Conservation (phyloP, 2,113 vertebrate genomes). For the Vulpes vulpes region DNA sequence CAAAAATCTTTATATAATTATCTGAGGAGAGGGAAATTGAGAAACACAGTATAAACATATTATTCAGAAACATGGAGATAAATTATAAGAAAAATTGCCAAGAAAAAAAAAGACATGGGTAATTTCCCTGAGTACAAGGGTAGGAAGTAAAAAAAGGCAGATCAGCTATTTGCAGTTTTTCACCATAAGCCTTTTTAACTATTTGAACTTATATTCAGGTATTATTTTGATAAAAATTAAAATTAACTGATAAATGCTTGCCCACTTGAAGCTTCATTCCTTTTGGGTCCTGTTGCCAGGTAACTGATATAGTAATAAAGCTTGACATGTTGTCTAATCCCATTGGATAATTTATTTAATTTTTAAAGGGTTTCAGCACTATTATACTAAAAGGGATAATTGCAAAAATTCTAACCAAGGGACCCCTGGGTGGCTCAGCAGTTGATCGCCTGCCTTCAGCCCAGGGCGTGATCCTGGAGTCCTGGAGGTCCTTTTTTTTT, state of each 20-base stretch:
- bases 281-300: neutral
- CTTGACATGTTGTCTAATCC: neutral
- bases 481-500: too few relatives aligned
- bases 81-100: neutral
- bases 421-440: too few relatives aligned
- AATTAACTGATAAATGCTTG: neutral
- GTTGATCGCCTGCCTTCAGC: too few relatives aligned
- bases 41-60: neutral
- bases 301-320: neutral
- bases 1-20: neutral
- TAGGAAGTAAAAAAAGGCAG: neutral
- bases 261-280: neutral
- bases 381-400: neutral
- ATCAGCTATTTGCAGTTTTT: neutral
- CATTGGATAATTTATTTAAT: neutral
- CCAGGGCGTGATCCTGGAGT: too few relatives aligned
- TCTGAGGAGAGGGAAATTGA: neutral
- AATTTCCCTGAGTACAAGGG: neutral
- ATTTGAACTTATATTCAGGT: neutral
- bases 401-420: neutral
- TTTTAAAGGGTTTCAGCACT: neutral
- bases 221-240: neutral
- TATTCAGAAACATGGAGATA: neutral
- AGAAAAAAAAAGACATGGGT: neutral
- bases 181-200: neutral